Conservation (phyloP, 2,113 vertebrate genomes). For the Danionella cerebrum region DNA sequence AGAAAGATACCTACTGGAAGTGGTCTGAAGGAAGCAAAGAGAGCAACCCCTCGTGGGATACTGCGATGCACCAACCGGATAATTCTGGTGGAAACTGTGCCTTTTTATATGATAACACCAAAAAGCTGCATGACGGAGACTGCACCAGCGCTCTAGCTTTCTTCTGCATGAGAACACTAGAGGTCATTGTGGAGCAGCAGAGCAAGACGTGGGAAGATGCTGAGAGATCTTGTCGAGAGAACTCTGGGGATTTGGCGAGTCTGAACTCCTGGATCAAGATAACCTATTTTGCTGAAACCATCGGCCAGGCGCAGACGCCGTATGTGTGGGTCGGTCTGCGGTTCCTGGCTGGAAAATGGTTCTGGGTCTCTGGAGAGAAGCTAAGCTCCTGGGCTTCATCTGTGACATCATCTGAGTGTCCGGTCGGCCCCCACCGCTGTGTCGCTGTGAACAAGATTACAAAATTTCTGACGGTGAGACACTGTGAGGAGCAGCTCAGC, state of each 20-base stretch:
- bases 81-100: no score
- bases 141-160: neutral
- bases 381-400: neutral
- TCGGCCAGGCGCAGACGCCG: neutral
- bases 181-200: neutral
- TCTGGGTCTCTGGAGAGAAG: neutral
- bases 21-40: neutral
- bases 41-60: neutral
- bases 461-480: neutral
- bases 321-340: slow-evolving; percentile 10
- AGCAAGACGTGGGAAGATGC: neutral
- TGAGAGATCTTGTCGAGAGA: neutral
- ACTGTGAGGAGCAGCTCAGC: slow-evolving; percentile 8
- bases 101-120: no score
- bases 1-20: neutral
- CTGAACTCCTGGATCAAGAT: neutral
- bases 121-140: no score
- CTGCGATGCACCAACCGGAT: accelerated
- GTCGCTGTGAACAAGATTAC: neutral
- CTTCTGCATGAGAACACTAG: neutral
- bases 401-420: neutral
- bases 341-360: neutral
- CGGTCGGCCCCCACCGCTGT: neutral
- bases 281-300: neutral
- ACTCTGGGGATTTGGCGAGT: neutral